phyloP scores from a whole-genome alignment of 2,113 vertebrate species.

The Alouatta palliata region DNA sequence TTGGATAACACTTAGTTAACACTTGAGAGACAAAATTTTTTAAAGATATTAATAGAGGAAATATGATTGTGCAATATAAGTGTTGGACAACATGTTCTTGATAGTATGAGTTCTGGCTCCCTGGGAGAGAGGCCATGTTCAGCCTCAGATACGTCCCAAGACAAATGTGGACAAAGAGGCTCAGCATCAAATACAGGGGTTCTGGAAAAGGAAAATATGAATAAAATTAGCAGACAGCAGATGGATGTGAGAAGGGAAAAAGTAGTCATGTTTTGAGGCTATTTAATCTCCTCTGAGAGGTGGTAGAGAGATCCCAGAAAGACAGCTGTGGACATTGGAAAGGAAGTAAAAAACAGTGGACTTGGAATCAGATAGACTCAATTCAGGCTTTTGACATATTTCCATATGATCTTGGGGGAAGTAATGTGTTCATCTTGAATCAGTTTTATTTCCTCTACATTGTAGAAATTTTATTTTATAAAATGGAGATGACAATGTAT shows the following conservation, averaged over 20 bases:
- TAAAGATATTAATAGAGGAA: slow-evolving; percentile 1
- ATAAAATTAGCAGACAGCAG: not conserved
- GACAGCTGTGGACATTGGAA: not conserved
- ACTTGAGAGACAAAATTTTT: not conserved
- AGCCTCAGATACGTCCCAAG: not conserved
- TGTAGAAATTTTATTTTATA: slow-evolving; percentile 10
- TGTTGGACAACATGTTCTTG: not conserved
- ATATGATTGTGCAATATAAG: not conserved
- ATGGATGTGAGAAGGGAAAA: not conserved
- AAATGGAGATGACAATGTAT: not conserved
- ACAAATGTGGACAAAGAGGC: not conserved
- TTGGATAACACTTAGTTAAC: not conserved
- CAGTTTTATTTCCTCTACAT: not conserved
- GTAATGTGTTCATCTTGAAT: not conserved
- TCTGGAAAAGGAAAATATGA: not conserved
- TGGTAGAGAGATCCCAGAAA: not conserved
- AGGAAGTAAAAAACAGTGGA: not conserved
- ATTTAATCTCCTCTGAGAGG: slow-evolving; percentile 25
- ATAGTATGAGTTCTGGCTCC: not conserved
- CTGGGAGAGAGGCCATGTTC: not conserved
- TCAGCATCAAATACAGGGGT: not conserved
- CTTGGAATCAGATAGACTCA: not conserved
- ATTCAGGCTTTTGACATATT: not conserved
- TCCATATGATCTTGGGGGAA: not conserved
- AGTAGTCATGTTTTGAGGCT: not conserved